A percentile compares a stretch with the other conserved stretches of the same genome.
Conservation (phyloP, 2,797 vertebrate genomes). For the Acanthurus leucopareius region DNA sequence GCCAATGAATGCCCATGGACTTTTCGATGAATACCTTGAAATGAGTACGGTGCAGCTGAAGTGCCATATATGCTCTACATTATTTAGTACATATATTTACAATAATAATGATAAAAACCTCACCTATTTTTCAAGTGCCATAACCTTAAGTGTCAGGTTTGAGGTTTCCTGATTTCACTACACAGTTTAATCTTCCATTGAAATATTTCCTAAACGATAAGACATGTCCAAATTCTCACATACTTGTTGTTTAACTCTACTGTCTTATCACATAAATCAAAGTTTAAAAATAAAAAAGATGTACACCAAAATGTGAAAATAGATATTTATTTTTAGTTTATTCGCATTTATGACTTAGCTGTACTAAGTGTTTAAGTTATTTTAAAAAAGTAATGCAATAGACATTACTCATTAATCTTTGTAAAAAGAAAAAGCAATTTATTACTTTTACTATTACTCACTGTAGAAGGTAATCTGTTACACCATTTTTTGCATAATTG, state of each 20-base stretch:
- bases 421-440: too few species aligned
- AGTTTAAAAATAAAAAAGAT: neutral
- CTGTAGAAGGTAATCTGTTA: too few species aligned
- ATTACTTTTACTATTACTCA: too few species aligned
- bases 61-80: neutral
- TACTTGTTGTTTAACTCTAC: neutral
- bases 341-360: neutral
- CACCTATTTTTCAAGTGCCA: neutral
- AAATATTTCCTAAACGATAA: slow-evolving; percentile 15
- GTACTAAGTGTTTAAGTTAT: neutral
- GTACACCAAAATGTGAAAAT: neutral
- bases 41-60: slow-evolving; percentile 88
- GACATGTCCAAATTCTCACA: neutral
- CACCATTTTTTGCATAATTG: too few species aligned
- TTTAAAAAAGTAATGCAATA: too few species aligned
- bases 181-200: slow-evolving; percentile 35
- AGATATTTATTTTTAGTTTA: too few species aligned
- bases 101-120: neutral
- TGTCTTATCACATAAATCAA: neutral
- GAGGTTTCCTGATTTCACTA: slow-evolving; percentile 10
- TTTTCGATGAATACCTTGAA: slow-evolving; percentile 96
- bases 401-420: too few species aligned
- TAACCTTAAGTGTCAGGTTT: slow-evolving; percentile 21
- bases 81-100: neutral
- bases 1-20: slow-evolving; percentile 94